Evolutionary conservation across 2,797 vertebrate species (phyloP), one percentile per base, ranked within the genome.

Genomic region (Phalloptychus januarius): DNA sequence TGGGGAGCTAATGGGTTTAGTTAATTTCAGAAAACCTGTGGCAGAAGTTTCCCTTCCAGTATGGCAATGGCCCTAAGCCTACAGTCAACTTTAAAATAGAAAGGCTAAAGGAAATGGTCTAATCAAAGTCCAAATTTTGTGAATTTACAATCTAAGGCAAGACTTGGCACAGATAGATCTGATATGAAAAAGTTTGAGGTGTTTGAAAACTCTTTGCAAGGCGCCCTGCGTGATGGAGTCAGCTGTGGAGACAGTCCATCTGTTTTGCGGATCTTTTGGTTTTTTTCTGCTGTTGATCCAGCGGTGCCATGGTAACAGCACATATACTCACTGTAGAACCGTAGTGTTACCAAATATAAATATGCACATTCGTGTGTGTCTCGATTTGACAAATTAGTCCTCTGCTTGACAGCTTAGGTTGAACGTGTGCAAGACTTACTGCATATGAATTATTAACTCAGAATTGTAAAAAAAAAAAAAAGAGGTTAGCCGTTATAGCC

Each of bases 261-360:
- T 85, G 74, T 77, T 76, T 54, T 61, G 76, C 58, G 33, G 75
- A 48, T 75, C 80, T 79, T 84, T 65, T 81, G 79, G 80, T 74
- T 80, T 88, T 88, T 79, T 82, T 85, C 75, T 89, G 90, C 90
- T 91, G 87, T 90, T 81, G 84, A 87, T 86, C 90, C 92, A 75
- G 87, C 11, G 96, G 96, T 97, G 94, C 96, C 87, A 97, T 95
- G 95, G 96, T 91, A 97, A 97, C 96, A 44, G 28, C 76, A 83
- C 94, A 94, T 87, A 89, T 89, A 92, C 94, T 93, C 91, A 89
- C 92, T 91, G 95, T 89, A 91, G 88, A 85, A 81, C 72, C 75
- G 85, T 69, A 75, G 50, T 81, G 20, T 13, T 63, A 74, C 81
- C 82, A 75, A 81, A 83, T 77, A 61, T 75, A 7, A 88, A 93